Conservation (phyloP, 2,113 vertebrate genomes). For the Sigmodon hispidus region DNA sequence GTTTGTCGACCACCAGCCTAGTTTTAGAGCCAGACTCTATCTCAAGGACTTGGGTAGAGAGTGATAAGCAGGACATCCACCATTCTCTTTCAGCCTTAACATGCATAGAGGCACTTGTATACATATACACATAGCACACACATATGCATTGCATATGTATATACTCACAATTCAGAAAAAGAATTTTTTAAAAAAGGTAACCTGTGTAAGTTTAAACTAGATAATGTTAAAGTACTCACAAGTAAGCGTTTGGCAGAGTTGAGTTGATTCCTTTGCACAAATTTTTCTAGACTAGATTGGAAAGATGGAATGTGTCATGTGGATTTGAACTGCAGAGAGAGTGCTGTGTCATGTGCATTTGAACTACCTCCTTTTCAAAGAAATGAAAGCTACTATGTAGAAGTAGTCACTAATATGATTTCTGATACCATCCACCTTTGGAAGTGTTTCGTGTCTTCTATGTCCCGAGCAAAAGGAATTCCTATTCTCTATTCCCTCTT, state of each 20-base stretch:
- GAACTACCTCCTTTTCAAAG: not conserved
- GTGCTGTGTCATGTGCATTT: not conserved
- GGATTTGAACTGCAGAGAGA: not conserved
- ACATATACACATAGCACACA: not conserved
- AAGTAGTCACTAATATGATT: not conserved
- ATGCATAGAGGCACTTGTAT: not conserved
- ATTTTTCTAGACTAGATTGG: not conserved
- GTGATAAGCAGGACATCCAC: not conserved
- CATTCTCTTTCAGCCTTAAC: too few species aligned
- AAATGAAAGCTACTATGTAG: not conserved
- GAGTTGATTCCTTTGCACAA: not conserved
- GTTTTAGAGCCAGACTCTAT: not conserved
- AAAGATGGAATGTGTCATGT: not conserved
- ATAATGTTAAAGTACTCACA: not conserved
- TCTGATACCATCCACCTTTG: not conserved
- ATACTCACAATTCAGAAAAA: not conserved
- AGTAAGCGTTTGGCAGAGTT: not conserved
- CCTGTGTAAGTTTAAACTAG: not conserved
- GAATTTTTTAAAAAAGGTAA: not conserved
- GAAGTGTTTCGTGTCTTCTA: not conserved
- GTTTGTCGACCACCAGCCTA: not conserved
- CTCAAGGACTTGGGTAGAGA: too few species aligned
- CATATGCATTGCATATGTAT: not conserved
- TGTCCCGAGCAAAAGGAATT: rapidly evolving
- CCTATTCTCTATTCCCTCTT: rapidly evolving